Evolutionary conservation across 2,888 invertebrate species (phyloP).

Genomic region (Osmoderma eremita): DNA sequence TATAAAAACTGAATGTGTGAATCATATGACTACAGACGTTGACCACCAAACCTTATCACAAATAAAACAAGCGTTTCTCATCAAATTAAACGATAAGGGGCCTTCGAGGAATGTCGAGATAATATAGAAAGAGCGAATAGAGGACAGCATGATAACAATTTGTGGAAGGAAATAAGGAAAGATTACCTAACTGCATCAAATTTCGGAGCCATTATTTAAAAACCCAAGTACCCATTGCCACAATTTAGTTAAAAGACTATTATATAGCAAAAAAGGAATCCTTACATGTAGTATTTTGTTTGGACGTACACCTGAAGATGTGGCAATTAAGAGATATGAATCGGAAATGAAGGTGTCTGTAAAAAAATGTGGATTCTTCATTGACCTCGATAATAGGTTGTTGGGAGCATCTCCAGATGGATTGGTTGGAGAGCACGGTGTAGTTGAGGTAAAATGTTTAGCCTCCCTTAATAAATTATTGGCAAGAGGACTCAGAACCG

Average conservation of each 20-base stretch:
- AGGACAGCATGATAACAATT: background rate
- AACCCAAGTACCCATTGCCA: background rate
- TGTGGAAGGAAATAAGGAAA: background rate
- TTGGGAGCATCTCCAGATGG: conserved; percentile 3
- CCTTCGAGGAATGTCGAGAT: too few relatives aligned
- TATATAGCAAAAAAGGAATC: background rate
- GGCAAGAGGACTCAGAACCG: background rate
- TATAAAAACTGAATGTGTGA: too few relatives aligned
- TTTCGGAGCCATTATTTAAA: background rate
- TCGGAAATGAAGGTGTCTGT: background rate
- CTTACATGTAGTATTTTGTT: too few relatives aligned
- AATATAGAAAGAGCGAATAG: background rate
- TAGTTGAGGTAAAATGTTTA: conserved; percentile 6
- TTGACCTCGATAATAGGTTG: background rate
- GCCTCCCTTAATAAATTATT: background rate
- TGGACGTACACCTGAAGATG: background rate
- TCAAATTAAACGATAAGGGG: too few relatives aligned
- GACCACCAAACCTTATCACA: too few relatives aligned
- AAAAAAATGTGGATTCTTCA: background rate
- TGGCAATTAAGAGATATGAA: background rate
- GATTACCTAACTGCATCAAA: conserved; percentile 6
- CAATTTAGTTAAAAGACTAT: conserved; percentile 1
- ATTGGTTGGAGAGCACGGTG: background rate
- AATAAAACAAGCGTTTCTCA: too few relatives aligned
- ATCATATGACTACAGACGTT: too few relatives aligned